Percentiles rank a stretch among this genome's conserved stretches.
Evolutionary conservation across 2,888 invertebrate genomes (phyloP).

Genomic region (Dynastes grantii): DNA sequence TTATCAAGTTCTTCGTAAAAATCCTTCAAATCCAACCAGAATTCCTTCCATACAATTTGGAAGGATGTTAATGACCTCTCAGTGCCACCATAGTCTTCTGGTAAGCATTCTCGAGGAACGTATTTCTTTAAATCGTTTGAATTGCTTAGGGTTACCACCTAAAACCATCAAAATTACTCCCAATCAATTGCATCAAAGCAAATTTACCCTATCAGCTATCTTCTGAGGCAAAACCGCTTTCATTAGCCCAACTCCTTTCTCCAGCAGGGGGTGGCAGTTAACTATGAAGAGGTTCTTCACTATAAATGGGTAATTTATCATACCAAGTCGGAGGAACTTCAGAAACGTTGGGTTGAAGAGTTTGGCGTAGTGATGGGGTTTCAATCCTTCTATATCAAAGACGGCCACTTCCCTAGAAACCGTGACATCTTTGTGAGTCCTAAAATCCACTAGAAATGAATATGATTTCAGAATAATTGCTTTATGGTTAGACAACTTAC

Average conservation of each 20-base stretch:
- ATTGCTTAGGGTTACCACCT: conserved; percentile 68
- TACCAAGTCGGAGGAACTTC: background rate
- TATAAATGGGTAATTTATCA: background rate
- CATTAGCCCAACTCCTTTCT: background rate
- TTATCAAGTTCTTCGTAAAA: conserved; percentile 76
- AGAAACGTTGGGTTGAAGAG: background rate
- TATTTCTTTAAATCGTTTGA: too few species aligned
- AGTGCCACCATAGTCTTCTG: conserved; percentile 78
- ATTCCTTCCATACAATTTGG: too few species aligned
- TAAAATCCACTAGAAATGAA: too few species aligned
- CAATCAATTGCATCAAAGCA: conserved; percentile 54
- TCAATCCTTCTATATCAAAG: background rate
- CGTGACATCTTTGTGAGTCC: background rate
- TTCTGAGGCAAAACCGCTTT: background rate
- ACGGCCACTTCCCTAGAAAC: conserved; percentile 6
- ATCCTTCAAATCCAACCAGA: conserved; percentile 71
- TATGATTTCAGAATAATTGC: too few species aligned
- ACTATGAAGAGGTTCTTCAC: background rate
- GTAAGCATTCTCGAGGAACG: conserved; percentile 73
- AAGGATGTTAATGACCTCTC: too few species aligned
- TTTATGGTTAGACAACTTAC: too few species aligned
- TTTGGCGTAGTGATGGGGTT: background rate
- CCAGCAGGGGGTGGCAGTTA: conserved; percentile 5
- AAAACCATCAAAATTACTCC: background rate
- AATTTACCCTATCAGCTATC: conserved; percentile 57